These are phyloP conservation scores for Cryptotermes secundus DNA, from an alignment of 1,140 invertebrate species.

Conservation along the genomic window DNA sequence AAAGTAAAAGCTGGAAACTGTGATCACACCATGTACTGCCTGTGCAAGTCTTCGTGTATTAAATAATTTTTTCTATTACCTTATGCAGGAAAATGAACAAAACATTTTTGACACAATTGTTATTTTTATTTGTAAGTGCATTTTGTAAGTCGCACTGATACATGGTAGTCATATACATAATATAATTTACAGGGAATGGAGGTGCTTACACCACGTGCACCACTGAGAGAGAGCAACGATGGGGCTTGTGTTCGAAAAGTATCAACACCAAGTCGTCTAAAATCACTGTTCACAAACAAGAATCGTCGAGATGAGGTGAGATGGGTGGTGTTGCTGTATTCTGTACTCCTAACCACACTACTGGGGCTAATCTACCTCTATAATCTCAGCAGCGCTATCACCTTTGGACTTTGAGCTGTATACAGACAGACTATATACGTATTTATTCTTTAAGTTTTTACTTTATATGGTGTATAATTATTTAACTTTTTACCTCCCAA, in stretches of 20 bases:
- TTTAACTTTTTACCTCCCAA: background rate
- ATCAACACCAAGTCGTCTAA: conserved; percentile 24
- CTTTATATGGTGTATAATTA: too few species aligned
- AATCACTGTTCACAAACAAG: conserved; percentile 6
- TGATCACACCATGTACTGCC: too few species aligned
- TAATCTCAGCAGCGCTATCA: background rate
- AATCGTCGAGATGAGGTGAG: conserved; percentile 31
- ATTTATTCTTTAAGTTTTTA: too few species aligned
- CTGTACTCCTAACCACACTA: background rate
- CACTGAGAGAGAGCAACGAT: conserved; percentile 29
- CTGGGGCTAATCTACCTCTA: background rate
- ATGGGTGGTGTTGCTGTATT: background rate
- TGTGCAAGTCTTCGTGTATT: too few species aligned
- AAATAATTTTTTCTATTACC: too few species aligned
- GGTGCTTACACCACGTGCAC: conserved; percentile 19
- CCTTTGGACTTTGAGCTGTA: background rate
- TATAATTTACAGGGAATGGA: conserved; percentile 5
- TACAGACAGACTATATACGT: too few species aligned
- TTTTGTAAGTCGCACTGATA: background rate
- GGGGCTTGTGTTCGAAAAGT: background rate
- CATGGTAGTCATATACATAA: background rate
- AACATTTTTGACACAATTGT: too few species aligned
- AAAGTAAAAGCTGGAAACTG: too few species aligned
- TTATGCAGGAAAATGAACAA: too few species aligned
- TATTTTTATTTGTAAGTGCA: background rate